Evolutionary conservation across 2,797 vertebrate species (phyloP).

Genomic region (Phylloscopus collybita): DNA sequence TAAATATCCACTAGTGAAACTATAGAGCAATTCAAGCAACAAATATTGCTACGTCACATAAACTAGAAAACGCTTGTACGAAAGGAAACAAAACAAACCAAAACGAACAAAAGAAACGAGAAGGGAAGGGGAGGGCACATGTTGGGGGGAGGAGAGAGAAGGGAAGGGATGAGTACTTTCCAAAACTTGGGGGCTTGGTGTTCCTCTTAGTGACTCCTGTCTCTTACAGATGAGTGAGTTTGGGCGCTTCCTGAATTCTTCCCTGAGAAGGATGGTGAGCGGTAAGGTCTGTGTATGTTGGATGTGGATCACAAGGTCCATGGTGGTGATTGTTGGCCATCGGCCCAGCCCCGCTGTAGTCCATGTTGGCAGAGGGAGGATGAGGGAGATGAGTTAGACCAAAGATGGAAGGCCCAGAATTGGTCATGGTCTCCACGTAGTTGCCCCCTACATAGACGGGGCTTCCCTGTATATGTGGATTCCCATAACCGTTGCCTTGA

Average conservation of each 20-base stretch:
- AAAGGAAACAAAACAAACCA: slow-evolving; percentile 71
- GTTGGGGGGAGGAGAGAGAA: not conserved
- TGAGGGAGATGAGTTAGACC: slow-evolving; percentile 93
- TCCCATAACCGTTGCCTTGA: slow-evolving; percentile 92
- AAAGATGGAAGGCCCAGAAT: slow-evolving; percentile 91
- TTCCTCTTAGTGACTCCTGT: slow-evolving; percentile 69
- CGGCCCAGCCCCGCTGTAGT: slow-evolving; percentile 92
- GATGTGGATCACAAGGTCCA: slow-evolving; percentile 91
- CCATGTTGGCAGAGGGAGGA: slow-evolving; percentile 89
- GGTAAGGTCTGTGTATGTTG: slow-evolving; percentile 97
- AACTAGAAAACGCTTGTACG: slow-evolving; percentile 85
- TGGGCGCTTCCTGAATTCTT: slow-evolving; percentile 99
- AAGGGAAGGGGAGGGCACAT: not conserved
- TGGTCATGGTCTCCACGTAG: slow-evolving; percentile 92
- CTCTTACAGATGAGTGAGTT: slow-evolving; percentile 97
- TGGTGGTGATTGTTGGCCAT: slow-evolving; percentile 94
- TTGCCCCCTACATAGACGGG: slow-evolving; percentile 94
- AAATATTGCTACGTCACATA: slow-evolving; percentile 92
- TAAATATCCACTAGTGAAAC: slow-evolving; percentile 87
- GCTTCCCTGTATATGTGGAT: slow-evolving; percentile 94
- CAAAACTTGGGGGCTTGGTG: slow-evolving; percentile 61
- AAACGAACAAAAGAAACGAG: slow-evolving; percentile 48
- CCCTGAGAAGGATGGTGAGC: slow-evolving; percentile 98
- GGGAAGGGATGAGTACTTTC: slow-evolving; percentile 38
- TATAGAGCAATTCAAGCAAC: slow-evolving; percentile 89